Evolutionary conservation across 1,140 invertebrate species (phyloP), one percentile per base, ranked within the genome.

Genomic region (Micrasema longulum): DNA sequence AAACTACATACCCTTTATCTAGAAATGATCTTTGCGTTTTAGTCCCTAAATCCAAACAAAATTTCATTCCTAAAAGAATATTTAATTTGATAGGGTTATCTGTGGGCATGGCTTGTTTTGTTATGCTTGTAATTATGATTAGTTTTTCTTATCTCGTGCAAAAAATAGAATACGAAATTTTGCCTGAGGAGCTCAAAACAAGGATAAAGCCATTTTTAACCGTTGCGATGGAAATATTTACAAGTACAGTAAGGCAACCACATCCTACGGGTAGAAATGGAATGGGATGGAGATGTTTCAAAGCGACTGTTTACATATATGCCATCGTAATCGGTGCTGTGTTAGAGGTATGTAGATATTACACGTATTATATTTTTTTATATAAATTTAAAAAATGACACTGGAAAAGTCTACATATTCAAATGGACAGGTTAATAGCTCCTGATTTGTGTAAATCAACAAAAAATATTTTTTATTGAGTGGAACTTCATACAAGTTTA

Each of bases 1-100:
- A 66, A 52, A 1, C 6, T 1, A 36, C n/a, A 20, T 66, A 66
- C 18, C 47, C 63, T 0, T 2, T 66, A 12, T 20, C n/a, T 52
- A 4, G 47, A 16, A 66, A 66, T 41, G 47, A 66, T 18, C 31
- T 66, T n/a, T 66, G 63, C 18, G 12, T 66, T 5, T 23, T 66
- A n/a, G 63, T 22, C 2, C 63, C 63, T 1, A 66, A 47, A 20
- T 45, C 31, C 5, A 14, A 66, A 14, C 7, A 12, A 10, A n/a
- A 14, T n/a, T 11, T 64, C 7, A n/a, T n/a, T n/a, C n/a, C n/a
- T n/a, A 35, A 26, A 57, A 57, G 2, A 4, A 35, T 57, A 35
- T 35, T 57, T 12, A 31, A 26, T 9, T 11, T 36, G 2, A 36
- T 57, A 9, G 18, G 31, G 14, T 7, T 16, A 12, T 14, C 26